Conservation (phyloP, 2,797 vertebrate species). For the Coracias cyanogaster region DNA sequence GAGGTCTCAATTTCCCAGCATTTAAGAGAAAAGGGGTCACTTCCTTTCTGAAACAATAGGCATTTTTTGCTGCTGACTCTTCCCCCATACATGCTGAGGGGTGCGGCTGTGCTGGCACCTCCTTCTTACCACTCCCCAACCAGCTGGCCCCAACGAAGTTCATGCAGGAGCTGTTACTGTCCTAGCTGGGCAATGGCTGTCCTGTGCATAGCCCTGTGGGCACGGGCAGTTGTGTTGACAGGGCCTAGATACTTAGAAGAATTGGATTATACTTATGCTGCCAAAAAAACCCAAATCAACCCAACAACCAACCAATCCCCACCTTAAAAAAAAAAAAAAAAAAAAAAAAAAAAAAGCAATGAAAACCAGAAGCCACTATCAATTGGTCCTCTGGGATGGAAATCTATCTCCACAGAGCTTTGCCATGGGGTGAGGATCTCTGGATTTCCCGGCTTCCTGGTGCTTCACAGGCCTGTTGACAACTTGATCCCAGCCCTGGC, state of each 20-base stretch:
- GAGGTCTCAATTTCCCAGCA: slow-evolving; percentile 56
- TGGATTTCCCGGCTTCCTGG: background rate
- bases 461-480: background rate
- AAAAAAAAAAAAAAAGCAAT: no score
- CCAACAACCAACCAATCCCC: background rate
- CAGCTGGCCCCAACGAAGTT: background rate
- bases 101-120: background rate
- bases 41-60: slow-evolving; percentile 76
- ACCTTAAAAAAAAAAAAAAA: no score
- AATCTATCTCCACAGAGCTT: background rate
- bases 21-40: slow-evolving; percentile 58
- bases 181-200: background rate
- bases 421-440: background rate
- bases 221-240: background rate
- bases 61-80: slow-evolving; percentile 60
- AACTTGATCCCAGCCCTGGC: background rate
- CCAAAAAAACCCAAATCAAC: background rate
- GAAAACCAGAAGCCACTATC: background rate
- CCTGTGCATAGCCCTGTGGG: background rate
- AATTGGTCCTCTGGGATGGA: background rate
- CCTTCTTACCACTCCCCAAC: background rate
- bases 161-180: background rate
- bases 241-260: background rate
- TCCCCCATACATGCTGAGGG: background rate
- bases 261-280: background rate